Evolutionary conservation across 2,888 invertebrate species (phyloP).

Genomic region (Drosophila aldrichi): DNA sequence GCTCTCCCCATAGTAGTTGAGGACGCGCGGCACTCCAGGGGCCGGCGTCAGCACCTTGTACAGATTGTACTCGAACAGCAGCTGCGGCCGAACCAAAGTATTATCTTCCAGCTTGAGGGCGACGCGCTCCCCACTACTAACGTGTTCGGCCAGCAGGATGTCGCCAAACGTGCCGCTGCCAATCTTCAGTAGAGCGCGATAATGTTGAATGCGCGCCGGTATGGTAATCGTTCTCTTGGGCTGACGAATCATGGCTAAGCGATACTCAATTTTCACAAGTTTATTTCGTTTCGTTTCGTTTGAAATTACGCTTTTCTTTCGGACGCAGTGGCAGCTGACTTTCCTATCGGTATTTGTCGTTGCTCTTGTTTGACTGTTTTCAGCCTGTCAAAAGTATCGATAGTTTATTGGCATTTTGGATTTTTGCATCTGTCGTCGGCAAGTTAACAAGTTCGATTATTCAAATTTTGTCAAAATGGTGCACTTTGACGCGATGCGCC

Average conservation of each 20-base stretch:
- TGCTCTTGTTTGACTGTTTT: not conserved
- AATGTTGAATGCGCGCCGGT: not conserved
- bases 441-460: not conserved
- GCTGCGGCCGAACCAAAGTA: accelerated
- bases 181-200: constrained; percentile 10
- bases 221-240: not conserved
- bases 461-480: not conserved
- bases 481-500: constrained; percentile 20
- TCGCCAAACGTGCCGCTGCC: constrained; percentile 49
- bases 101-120: constrained; percentile 50
- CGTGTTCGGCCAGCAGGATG: constrained; percentile 29
- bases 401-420: not conserved
- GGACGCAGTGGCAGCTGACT: not conserved
- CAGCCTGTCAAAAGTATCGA: constrained; percentile 7
- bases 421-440: not conserved
- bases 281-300: not conserved
- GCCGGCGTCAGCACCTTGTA: constrained; percentile 9
- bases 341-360: not conserved
- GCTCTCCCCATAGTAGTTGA: not conserved
- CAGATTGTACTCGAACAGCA: constrained; percentile 24
- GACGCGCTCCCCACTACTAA: not conserved
- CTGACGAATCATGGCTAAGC: not conserved
- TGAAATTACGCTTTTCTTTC: not conserved
- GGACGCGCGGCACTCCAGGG: constrained; percentile 32
- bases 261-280: too few relatives aligned